Evolutionary conservation across 2,797 vertebrate genomes (phyloP).

Genomic region (Spea hammondii): DNA sequence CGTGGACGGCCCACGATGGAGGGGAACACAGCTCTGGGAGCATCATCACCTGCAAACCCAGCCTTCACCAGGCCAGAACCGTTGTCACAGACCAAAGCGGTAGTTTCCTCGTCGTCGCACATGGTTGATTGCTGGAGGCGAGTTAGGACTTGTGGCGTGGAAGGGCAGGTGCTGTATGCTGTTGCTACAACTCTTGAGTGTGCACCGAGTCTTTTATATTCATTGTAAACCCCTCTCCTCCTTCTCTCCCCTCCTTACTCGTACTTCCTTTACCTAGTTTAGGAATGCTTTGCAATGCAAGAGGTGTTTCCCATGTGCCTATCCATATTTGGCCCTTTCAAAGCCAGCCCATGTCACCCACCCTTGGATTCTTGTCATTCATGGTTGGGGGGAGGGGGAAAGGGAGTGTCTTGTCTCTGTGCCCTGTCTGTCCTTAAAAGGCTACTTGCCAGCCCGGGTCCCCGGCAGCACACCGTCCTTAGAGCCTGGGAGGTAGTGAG

Average conservation of each 20-base stretch:
- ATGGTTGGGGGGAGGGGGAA: neutral
- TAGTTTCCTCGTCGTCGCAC: slow-evolving; percentile 75
- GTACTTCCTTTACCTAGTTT: slow-evolving; percentile 6
- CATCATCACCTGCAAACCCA: slow-evolving; percentile 70
- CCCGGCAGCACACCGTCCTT: neutral
- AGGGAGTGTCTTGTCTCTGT: slow-evolving; percentile 38
- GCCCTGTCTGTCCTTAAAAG: slow-evolving; percentile 25
- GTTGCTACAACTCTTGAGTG: slow-evolving; percentile 12
- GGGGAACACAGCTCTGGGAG: slow-evolving; percentile 75
- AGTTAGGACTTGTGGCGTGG: neutral
- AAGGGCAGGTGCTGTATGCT: neutral
- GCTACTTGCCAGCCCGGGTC: neutral
- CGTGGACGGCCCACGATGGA: slow-evolving; percentile 72
- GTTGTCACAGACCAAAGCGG: slow-evolving; percentile 76
- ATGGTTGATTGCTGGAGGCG: slow-evolving; percentile 53
- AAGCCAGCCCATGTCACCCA: slow-evolving; percentile 23
- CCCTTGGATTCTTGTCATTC: slow-evolving; percentile 11
- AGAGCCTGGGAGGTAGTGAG: neutral
- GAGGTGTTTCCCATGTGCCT: neutral
- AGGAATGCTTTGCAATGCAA: slow-evolving; percentile 5
- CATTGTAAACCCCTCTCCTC: neutral
- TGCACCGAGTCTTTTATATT: slow-evolving; percentile 31
- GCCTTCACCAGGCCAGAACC: slow-evolving; percentile 75
- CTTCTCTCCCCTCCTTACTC: neutral
- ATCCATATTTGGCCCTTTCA: neutral